Evolutionary conservation across 2,888 invertebrate species (phyloP).

Genomic region (Orchesellides sinensis): DNA sequence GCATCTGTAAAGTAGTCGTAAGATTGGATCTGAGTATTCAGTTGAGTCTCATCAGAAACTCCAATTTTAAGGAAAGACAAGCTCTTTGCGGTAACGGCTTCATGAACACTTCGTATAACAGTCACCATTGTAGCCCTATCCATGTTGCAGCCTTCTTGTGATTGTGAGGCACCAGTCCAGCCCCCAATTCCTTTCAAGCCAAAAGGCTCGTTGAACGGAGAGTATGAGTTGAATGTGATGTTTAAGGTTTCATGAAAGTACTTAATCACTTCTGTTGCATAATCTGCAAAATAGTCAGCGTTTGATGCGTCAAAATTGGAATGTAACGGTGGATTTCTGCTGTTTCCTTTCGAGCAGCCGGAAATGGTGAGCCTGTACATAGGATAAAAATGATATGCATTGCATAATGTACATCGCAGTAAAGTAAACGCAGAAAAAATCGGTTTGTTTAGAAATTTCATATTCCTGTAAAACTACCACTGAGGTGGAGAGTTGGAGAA

Average conservation of each 20-base stretch:
- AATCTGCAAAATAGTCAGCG: slow-evolving; percentile 67
- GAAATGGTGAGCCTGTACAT: slow-evolving; percentile 70
- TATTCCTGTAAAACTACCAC: slow-evolving; percentile 58
- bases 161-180: slow-evolving; percentile 57
- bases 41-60: slow-evolving; percentile 72
- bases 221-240: slow-evolving; percentile 69
- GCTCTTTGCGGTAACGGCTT: slow-evolving; percentile 35
- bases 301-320: slow-evolving; percentile 65
- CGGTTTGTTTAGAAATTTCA: too few species aligned
- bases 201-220: slow-evolving; percentile 73
- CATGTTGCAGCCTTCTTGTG: slow-evolving; percentile 74
- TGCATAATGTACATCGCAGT: background rate
- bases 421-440: background rate
- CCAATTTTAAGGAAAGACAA: slow-evolving; percentile 61
- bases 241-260: slow-evolving; percentile 65
- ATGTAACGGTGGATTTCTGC: slow-evolving; percentile 62
- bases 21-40: slow-evolving; percentile 64
- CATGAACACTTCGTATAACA: slow-evolving; percentile 55
- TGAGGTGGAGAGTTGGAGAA: slow-evolving; percentile 73
- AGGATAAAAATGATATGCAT: background rate
- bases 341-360: slow-evolving; percentile 70
- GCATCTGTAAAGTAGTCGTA: slow-evolving; percentile 66
- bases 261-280: slow-evolving; percentile 70
- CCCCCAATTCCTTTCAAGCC: slow-evolving; percentile 65
- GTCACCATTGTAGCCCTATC: slow-evolving; percentile 56